Percentiles rank a stretch among this genome's conserved stretches.
These are phyloP conservation scores for Dicerorhinus sumatrensis DNA, from an alignment of 2,113 vertebrate genomes.

Conservation along the genomic window DNA sequence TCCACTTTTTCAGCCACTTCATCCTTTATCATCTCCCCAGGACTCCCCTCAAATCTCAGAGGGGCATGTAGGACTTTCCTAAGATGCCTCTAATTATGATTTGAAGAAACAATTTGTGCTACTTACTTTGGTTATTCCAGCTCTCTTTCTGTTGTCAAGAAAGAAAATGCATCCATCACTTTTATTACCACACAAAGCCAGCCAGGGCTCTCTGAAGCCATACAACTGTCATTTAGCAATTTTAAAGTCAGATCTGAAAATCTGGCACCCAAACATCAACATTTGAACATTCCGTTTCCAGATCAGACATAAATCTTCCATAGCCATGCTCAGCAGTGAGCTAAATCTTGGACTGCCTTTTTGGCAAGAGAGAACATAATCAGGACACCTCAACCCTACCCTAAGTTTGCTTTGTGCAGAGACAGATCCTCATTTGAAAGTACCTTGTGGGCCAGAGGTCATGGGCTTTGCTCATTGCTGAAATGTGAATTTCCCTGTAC, in stretches of 20 bases:
- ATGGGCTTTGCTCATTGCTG: slow-evolving; percentile 71
- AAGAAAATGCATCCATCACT: slow-evolving; percentile 77
- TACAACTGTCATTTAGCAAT: slow-evolving; percentile 66
- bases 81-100: neutral
- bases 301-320: slow-evolving; percentile 81
- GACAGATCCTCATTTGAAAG: slow-evolving; percentile 72
- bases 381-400: neutral
- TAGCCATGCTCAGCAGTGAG: slow-evolving; percentile 55
- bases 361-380: slow-evolving; percentile 74
- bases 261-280: slow-evolving; percentile 81
- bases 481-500: slow-evolving; percentile 69
- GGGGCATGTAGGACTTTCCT: slow-evolving; percentile 22
- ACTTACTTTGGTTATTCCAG: slow-evolving; percentile 73
- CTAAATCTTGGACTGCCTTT: slow-evolving; percentile 80
- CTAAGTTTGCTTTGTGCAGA: slow-evolving; percentile 64
- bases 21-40: neutral
- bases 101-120: slow-evolving; percentile 57
- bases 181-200: slow-evolving; percentile 80
- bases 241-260: slow-evolving; percentile 83
- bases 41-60: neutral
- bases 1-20: neutral
- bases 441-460: slow-evolving; percentile 66
- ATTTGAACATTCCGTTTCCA: slow-evolving; percentile 79
- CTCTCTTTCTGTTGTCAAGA: slow-evolving; percentile 65
- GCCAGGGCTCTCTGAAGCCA: slow-evolving; percentile 75